Conservation (phyloP, 2,113 vertebrate genomes). For the Geococcyx californianus region DNA sequence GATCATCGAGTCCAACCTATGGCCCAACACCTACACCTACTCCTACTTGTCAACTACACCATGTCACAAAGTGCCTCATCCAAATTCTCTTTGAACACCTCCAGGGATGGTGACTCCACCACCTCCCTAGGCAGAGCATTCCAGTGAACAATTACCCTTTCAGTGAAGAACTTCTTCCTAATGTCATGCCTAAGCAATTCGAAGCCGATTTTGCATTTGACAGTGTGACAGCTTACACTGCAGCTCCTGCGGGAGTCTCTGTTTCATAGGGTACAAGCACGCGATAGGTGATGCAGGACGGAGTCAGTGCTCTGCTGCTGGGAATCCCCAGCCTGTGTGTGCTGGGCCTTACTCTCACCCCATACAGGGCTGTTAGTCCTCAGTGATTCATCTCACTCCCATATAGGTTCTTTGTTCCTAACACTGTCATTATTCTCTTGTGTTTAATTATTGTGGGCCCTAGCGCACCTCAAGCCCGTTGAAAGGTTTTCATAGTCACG, state of each 20-base stretch:
- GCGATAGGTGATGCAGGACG: not conserved
- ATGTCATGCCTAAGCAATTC: too few species aligned
- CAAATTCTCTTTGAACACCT: too few species aligned
- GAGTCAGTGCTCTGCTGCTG: not conserved
- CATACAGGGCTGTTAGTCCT: not conserved
- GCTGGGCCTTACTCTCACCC: not conserved
- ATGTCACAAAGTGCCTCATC: too few species aligned
- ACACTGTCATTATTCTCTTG: not conserved
- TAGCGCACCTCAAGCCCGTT: not conserved
- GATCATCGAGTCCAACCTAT: too few species aligned
- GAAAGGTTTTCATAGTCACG: not conserved
- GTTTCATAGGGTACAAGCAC: not conserved
- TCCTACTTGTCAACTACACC: too few species aligned
- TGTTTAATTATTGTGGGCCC: not conserved
- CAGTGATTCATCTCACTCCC: not conserved
- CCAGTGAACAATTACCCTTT: too few species aligned
- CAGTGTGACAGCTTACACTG: accelerated
- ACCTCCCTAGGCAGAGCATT: too few species aligned
- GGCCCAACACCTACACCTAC: too few species aligned
- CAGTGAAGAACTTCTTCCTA: too few species aligned
- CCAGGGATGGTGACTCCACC: too few species aligned
- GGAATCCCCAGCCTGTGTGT: not conserved
- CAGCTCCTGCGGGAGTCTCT: not conserved
- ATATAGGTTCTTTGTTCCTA: not conserved
- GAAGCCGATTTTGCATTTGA: not conserved